A percentile compares a stretch with the other conserved stretches of the same genome.
phyloP scores from a whole-genome alignment of 2,113 vertebrate genomes.

The Tachysurus vachellii region DNA sequence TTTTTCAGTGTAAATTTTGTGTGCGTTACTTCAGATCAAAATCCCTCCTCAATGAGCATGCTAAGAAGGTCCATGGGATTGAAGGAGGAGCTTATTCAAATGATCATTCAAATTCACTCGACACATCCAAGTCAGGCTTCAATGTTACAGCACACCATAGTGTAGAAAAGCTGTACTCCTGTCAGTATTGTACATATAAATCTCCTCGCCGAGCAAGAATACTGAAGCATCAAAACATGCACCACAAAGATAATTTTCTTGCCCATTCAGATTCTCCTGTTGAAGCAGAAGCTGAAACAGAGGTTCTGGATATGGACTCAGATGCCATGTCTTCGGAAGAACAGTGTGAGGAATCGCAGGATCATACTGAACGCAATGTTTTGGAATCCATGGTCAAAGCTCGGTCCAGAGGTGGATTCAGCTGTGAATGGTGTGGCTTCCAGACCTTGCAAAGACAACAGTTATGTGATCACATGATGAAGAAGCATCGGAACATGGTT shows the following conservation, averaged over 20 bases:
- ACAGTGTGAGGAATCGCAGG: conserved; percentile 77
- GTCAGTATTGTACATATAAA: conserved; percentile 95
- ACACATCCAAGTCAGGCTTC: conserved; percentile 77
- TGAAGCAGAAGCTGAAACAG: conserved; percentile 69
- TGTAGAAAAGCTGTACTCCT: conserved; percentile 91
- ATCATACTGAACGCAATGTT: conserved; percentile 81
- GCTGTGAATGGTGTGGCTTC: conserved; percentile 96
- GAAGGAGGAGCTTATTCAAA: conserved; percentile 68
- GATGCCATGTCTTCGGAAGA: conserved; percentile 77
- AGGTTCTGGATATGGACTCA: conserved; percentile 54
- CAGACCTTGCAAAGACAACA: conserved; percentile 89
- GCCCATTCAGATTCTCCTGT: conserved; percentile 70
- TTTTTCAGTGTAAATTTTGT: conserved; percentile 98
- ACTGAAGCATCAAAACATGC: conserved; percentile 94
- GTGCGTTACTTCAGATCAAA: conserved; percentile 98
- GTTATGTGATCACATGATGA: conserved; percentile 95
- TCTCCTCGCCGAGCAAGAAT: conserved; percentile 90
- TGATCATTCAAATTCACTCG: conserved; percentile 70
- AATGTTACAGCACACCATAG: conserved; percentile 82
- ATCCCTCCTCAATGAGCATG: conserved; percentile 92
- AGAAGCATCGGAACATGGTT: conserved; percentile 94
- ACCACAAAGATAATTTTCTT: conserved; percentile 81
- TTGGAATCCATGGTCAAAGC: conserved; percentile 87
- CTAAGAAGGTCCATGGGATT: conserved; percentile 87
- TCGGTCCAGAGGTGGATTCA: conserved; percentile 86